Evolutionary conservation across 2,888 invertebrate species (phyloP).

Genomic region (Pseudococcus viburni): DNA sequence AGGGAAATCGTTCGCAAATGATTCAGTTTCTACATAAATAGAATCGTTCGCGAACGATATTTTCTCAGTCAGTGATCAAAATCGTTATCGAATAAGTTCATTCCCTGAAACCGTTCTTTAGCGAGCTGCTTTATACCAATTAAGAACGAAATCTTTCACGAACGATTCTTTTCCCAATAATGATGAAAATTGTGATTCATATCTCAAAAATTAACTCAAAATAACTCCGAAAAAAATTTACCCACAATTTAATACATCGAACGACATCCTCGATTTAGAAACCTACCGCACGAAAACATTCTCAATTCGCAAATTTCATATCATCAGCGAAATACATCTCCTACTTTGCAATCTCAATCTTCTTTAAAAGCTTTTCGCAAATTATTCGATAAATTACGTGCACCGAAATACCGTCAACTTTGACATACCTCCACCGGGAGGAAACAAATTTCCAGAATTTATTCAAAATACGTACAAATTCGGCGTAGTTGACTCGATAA

Average conservation of each 20-base stretch:
- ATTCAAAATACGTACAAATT: neutral
- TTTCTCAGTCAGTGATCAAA: too few relatives aligned
- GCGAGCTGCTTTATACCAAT: too few relatives aligned
- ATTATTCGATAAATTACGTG: neutral
- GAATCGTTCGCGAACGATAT: conserved; percentile 1
- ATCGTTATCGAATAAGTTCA: neutral
- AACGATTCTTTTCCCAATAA: too few relatives aligned
- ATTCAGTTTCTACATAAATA: neutral
- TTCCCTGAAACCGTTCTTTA: too few relatives aligned
- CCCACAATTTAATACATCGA: too few relatives aligned
- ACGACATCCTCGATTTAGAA: neutral
- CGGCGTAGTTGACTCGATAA: too few relatives aligned
- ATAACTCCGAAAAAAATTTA: too few relatives aligned
- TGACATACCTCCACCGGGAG: neutral
- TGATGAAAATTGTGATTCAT: too few relatives aligned
- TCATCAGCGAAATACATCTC: neutral
- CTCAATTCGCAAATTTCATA: neutral
- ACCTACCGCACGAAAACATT: neutral
- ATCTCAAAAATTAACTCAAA: too few relatives aligned
- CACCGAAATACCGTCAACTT: neutral
- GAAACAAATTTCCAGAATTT: neutral
- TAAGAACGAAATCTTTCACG: too few relatives aligned
- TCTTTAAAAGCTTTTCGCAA: neutral
- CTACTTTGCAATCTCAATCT: neutral
- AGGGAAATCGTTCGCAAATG: neutral